Conservation (phyloP, 2,113 vertebrate genomes). For the Malaclemys terrapin region DNA sequence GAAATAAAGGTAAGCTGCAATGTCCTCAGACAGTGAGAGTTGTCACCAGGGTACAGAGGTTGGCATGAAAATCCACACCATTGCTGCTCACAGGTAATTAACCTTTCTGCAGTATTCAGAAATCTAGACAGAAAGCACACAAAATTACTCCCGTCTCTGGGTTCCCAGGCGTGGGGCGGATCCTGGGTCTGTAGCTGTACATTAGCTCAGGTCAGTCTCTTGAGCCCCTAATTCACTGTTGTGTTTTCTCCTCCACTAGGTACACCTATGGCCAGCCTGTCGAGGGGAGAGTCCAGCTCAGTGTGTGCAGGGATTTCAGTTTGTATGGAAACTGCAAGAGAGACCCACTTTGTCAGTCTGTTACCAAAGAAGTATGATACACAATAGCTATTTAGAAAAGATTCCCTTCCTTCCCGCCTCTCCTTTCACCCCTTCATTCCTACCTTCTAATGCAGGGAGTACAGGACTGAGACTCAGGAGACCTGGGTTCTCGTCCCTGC, state of each 20-base stretch:
- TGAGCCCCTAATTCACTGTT: not conserved
- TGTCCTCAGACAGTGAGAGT: not conserved
- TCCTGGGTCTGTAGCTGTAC: not conserved
- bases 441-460: not conserved
- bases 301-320: constrained; percentile 51
- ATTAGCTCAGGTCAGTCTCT: not conserved
- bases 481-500: not conserved
- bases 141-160: not conserved
- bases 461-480: not conserved
- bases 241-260: constrained; percentile 25
- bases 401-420: not conserved
- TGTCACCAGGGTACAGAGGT: not conserved
- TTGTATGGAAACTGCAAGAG: constrained; percentile 56
- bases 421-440: not conserved
- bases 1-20: not conserved
- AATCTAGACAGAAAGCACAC: not conserved
- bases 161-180: not conserved
- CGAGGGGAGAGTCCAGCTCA: constrained; percentile 58
- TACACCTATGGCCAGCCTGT: constrained; percentile 75
- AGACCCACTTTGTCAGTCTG: constrained; percentile 52
- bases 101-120: not conserved
- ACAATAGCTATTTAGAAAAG: not conserved
- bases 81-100: not conserved
- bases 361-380: constrained; percentile 60
- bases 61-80: not conserved